Conservation (phyloP, 2,888 invertebrate species). For the Dromius quadrimaculatus region DNA sequence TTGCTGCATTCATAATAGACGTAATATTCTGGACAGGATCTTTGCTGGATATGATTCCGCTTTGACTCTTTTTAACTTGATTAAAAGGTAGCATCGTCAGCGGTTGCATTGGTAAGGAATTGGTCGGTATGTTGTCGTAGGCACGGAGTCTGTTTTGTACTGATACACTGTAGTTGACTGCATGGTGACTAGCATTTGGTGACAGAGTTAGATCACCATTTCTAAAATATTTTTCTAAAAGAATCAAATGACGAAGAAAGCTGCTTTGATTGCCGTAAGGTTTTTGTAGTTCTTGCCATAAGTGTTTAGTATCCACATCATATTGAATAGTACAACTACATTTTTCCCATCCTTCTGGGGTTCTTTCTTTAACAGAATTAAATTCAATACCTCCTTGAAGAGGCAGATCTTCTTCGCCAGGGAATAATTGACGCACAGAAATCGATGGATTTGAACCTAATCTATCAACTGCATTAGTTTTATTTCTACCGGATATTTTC, state of each 20-base stretch:
- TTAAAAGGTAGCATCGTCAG: conserved; percentile 62
- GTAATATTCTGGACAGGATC: conserved; percentile 45
- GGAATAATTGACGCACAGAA: conserved; percentile 83
- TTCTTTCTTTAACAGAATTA: conserved; percentile 76
- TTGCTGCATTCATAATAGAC: conserved; percentile 61
- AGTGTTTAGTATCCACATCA: conserved; percentile 81
- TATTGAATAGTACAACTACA: conserved; percentile 84
- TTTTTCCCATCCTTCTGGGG: conserved; percentile 88
- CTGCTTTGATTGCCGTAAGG: conserved; percentile 91
- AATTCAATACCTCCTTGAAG: conserved; percentile 83
- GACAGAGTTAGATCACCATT: conserved; percentile 83
- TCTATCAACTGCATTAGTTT: conserved; percentile 72
- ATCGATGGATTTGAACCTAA: conserved; percentile 85
- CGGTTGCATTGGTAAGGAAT: conserved; percentile 61
- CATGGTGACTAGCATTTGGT: conserved; percentile 79
- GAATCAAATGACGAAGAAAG: conserved; percentile 83
- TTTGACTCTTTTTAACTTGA: conserved; percentile 60
- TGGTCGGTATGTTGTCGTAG: conserved; percentile 74
- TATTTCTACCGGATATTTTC: conserved; percentile 62
- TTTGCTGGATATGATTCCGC: conserved; percentile 59
- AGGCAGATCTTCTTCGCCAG: conserved; percentile 86
- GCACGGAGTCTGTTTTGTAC: conserved; percentile 83
- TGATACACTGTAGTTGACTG: conserved; percentile 82
- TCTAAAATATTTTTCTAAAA: conserved; percentile 86
- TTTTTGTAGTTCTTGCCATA: conserved; percentile 86